Percentiles rank a stretch among this genome's conserved stretches.
Evolutionary conservation across 2,113 vertebrate species (phyloP).

Genomic region (Anarrhichthys ocellatus): DNA sequence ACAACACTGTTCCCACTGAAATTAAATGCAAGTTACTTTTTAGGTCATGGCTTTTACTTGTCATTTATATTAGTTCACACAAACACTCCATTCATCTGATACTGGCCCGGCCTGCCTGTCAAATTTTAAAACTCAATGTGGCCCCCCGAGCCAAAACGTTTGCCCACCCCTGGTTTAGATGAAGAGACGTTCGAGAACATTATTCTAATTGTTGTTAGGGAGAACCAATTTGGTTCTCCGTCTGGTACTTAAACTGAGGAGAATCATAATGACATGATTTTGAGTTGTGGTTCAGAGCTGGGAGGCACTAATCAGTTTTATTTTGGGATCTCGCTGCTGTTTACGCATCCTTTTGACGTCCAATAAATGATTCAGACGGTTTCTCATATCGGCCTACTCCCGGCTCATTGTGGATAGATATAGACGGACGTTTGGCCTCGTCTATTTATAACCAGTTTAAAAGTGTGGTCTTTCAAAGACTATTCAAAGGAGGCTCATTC

Average conservation of each 20-base stretch:
- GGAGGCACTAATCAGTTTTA: conserved; percentile 42
- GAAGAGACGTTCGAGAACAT: background rate
- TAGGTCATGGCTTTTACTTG: no score
- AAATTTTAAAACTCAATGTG: no score
- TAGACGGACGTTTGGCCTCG: conserved; percentile 27
- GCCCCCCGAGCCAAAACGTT: no score
- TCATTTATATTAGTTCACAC: no score
- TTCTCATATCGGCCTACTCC: conserved; percentile 23
- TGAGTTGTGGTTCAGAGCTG: conserved; percentile 15
- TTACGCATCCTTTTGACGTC: conserved; percentile 44
- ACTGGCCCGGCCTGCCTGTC: no score
- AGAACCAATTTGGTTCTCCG: background rate
- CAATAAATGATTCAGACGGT: conserved; percentile 28
- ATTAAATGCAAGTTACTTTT: no score
- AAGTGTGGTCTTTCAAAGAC: conserved; percentile 36
- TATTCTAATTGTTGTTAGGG: background rate
- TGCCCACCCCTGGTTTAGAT: background rate
- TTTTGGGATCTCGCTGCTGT: conserved; percentile 46
- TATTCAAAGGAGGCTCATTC: conserved; percentile 18
- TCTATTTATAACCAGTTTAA: conserved; percentile 62
- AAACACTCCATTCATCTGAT: no score
- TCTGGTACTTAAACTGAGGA: background rate
- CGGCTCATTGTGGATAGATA: conserved; percentile 33
- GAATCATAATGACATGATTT: conserved; percentile 27
- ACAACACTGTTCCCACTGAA: no score